Evolutionary conservation across 2,113 vertebrate species (phyloP), one percentile per base, ranked within the genome.

Genomic region (Oophaga pumilio): DNA sequence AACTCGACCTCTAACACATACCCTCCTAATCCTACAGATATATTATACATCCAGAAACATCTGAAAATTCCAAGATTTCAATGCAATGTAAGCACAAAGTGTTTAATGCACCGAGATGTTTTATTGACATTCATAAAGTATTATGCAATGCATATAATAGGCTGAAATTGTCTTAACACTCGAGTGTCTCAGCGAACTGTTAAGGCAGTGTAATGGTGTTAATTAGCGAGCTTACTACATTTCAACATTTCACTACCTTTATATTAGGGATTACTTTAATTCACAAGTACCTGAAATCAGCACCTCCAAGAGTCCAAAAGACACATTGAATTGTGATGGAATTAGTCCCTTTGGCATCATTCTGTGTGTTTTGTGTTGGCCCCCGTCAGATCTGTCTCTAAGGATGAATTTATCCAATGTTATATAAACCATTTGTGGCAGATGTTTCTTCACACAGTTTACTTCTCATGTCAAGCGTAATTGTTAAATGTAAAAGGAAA

Each of bases 321-420:
- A 71, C 8, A 62, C 52, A 85, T 89, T 88, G 89, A 57, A 50
- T 81, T 64, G 49, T 68, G 86, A 81, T 68, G 62, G 89, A 87
- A 89, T 64, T 87, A 91, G 22, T 80, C 14, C 13, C 59, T 84
- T 89, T 71, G 49, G 22, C 85, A 80, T 74, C 13, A 88, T 77
- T 66, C 88, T 78, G 12, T 91, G 89, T 91, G 89, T 66, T 90
- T 83, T 84, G 81, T 86, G 68, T 79, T 92, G 91, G 88, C 89
- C 79, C 88, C 33, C 89, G 79, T 89, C 90, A 76, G 66, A 87
- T 85, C 86, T 82, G 76, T 90, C 91, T 90, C 91, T 69, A 62
- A 90, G 90, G 93, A 91, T 79, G 90, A 90, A 93, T 92, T 91
- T 89, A 90, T 92, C 90, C 91, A 89, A 89, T 85, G 81, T 89